Base-by-base conservation (phyloP, 1,140 invertebrate genomes). In the Brachystomella parvula region DNA sequence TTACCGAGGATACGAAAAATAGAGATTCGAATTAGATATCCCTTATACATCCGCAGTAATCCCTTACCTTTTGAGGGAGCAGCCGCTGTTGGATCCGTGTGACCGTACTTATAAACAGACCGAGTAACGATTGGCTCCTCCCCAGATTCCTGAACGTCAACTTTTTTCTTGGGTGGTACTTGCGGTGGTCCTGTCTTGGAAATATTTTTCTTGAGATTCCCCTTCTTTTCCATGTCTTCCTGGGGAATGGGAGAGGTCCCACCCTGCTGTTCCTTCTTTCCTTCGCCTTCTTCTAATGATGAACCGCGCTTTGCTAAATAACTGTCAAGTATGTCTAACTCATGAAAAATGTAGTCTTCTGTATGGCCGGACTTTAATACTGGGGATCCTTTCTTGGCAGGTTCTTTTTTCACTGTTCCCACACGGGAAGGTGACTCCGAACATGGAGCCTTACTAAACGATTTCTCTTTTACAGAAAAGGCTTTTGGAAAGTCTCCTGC, bases 321-420 rank as follows among this genome's bases (percentile, higher is more conserved):
- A 30, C 30, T 72, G 58, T 72, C 71, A 12, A 72, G 30, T 61
- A 63, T 70, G 30, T 72, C 68, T 56, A 72, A 47, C 31, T 72
- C 71, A 28, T 65, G 31, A 44, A 72, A 68, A 47, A 72, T 72
- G 26, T 62, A 70, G 53, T 70, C 56, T 19, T 70, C 65, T n/a
- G 64, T 47, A 17, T 47, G 15, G 44, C 32, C 30, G 3, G 3
- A 24, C 26, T 26, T 62, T 12, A 21, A 15, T 24, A 6, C 21
- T 57, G 26, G 21, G 12, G 6, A 9, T 57, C 26, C 24, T 21
- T 21, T 21, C 24, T 12, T 9, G 24, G 6, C 21, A 21, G 19
- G 9, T 15, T 30, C 26, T 21, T 56, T 56, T 56, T 9, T 6
- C 6, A 6, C 21, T 21, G 53, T 28, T 21, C 21, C 26, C 12